Conservation (phyloP, 2,888 invertebrate species). For the Polymixis flavicincta region DNA sequence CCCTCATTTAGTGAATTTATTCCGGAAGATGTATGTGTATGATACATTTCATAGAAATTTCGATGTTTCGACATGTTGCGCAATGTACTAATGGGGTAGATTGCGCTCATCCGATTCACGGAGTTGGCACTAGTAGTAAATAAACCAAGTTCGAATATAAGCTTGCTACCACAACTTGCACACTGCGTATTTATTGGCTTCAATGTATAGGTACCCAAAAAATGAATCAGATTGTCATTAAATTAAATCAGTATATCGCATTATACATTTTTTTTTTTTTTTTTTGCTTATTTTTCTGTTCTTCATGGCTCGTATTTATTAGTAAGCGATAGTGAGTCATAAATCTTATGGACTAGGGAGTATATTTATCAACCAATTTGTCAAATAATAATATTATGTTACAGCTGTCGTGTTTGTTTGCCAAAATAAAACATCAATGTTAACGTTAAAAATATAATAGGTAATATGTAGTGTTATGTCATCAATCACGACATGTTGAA, state of each 20-base stretch:
- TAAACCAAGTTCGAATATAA: no score
- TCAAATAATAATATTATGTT: conserved; percentile 37
- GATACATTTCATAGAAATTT: background rate
- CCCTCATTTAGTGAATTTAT: no score
- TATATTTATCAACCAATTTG: conserved; percentile 47
- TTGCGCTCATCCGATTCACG: background rate
- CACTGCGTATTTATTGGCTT: no score
- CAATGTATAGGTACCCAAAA: no score
- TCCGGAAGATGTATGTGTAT: no score
- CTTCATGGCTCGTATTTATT: background rate
- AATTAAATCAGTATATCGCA: no score
- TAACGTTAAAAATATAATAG: background rate
- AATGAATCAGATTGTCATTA: no score
- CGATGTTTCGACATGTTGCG: background rate
- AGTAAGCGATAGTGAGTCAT: conserved; percentile 22
- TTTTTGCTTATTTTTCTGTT: no score
- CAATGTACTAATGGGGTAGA: no score
- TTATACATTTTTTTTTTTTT: no score
- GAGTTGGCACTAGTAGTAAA: no score
- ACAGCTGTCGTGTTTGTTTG: conserved; percentile 19
- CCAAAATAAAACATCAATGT: conserved; percentile 19
- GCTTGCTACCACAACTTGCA: no score
- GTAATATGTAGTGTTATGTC: background rate
- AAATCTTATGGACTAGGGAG: conserved; percentile 32
- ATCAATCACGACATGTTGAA: conserved; percentile 20